Conservation (phyloP, 2,113 vertebrate species). For the Gnathonemus longibarbis region DNA sequence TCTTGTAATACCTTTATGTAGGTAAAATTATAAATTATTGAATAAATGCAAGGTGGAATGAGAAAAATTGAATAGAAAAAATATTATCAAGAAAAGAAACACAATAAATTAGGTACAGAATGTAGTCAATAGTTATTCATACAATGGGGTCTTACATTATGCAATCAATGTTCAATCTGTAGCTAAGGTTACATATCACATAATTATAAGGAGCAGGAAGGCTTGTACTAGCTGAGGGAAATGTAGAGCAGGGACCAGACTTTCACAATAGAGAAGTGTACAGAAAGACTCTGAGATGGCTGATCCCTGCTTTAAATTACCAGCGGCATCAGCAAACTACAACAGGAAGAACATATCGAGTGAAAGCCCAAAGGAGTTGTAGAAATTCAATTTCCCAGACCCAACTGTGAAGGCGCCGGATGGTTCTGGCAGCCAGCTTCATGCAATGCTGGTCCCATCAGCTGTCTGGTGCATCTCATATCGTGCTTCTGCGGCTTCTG, state of each 20-base stretch:
- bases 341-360: not conserved
- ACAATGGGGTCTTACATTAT: not conserved
- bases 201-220: not conserved
- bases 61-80: not conserved
- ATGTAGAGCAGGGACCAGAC: not conserved
- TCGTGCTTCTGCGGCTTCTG: not conserved
- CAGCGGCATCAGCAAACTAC: not conserved
- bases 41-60: not conserved
- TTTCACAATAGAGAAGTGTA: not conserved
- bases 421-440: not conserved
- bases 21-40: not conserved
- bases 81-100: not conserved
- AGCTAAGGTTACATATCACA: not conserved
- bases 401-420: not conserved
- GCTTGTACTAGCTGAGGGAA: not conserved
- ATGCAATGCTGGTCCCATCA: not conserved
- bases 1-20: not conserved
- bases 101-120: not conserved
- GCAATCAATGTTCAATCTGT: not conserved
- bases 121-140: not conserved
- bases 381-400: not conserved
- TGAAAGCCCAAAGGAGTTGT: not conserved
- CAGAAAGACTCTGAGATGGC: not conserved
- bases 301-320: slow-evolving; percentile 3
- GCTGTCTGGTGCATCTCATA: not conserved